Evolutionary conservation across 2,888 invertebrate species (phyloP), one percentile per base, ranked within the genome.

Genomic region (Argyresthia goedartella): DNA sequence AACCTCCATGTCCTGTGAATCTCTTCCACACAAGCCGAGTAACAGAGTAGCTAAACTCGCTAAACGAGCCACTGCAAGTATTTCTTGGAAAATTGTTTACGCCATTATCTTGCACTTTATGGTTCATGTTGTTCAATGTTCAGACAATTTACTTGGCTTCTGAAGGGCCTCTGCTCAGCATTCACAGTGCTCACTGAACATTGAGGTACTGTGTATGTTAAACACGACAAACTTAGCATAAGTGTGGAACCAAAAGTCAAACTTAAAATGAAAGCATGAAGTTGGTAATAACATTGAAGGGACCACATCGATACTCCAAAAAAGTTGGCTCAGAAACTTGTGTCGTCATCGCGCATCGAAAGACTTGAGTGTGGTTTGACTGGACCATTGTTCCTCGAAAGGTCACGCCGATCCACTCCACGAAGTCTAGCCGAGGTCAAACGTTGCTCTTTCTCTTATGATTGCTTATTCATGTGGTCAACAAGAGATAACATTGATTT

Each of bases 31-130:
- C 62, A 11, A 50, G 33, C 35, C 44, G 14, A 13, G 65, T 68
- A 65, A 67, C 69, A 68, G 63, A 70, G 66, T 55, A 63, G 67
- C 71, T 73, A 76, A 25, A 25, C 25, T 72, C 73, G 73, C 65
- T 50, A 44, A 16, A 34, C 44, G 15, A n/a, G 43, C 25, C 42
- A 33, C 35, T 9, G 35, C 43, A 43, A 50, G 14, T 15, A 43
- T 16, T 50, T 43, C 50, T 43, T 10, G 15, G 50, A 50, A 44
- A 44, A 50, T 44, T 39, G 41, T 44, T 50, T 8, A 44, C 44
- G 50, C 50, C 16, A 15, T 25, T 25, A 2, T 25, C 25, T 25
- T 25, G 25, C 25, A 41, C 41, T 13, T 6, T 11, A 11, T 13
- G 11, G 41, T 41, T 41, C 11, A 10, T 41, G 39, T 41, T 13